Conservation (phyloP, 2,888 invertebrate genomes). For the Escarpia spicata region DNA sequence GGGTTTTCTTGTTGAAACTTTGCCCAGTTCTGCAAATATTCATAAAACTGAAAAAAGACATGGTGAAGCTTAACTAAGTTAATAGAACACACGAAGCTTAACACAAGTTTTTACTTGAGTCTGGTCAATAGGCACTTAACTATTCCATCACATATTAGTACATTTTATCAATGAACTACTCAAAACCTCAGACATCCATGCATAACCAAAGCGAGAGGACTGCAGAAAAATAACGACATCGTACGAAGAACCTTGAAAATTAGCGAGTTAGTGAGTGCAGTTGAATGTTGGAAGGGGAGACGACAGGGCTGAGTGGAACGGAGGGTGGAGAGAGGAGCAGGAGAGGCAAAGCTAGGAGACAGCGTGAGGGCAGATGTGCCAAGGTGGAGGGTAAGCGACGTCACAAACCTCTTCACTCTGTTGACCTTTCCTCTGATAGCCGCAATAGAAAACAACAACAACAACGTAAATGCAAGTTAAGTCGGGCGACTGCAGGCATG, state of each 20-base stretch:
- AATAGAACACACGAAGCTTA: background rate
- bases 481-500: background rate
- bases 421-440: background rate
- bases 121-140: constrained; percentile 3
- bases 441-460: constrained; percentile 10
- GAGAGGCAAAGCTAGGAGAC: background rate
- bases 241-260: background rate
- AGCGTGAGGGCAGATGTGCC: background rate
- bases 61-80: constrained; percentile 3
- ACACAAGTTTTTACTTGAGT: background rate
- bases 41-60: background rate
- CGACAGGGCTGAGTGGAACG: background rate
- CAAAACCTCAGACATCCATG: background rate
- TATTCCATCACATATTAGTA: background rate
- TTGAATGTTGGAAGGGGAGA: background rate
- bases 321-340: background rate
- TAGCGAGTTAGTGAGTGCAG: background rate
- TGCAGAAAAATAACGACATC: background rate
- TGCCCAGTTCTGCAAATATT: background rate
- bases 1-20: background rate
- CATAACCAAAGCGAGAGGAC: background rate
- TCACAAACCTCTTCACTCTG: background rate
- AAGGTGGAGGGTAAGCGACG: background rate
- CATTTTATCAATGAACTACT: background rate
- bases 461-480: background rate